Percentiles rank a stretch among this genome's conserved stretches.
Evolutionary conservation across 2,113 vertebrate genomes (phyloP).

Genomic region (Cyprinodon tularosa): DNA sequence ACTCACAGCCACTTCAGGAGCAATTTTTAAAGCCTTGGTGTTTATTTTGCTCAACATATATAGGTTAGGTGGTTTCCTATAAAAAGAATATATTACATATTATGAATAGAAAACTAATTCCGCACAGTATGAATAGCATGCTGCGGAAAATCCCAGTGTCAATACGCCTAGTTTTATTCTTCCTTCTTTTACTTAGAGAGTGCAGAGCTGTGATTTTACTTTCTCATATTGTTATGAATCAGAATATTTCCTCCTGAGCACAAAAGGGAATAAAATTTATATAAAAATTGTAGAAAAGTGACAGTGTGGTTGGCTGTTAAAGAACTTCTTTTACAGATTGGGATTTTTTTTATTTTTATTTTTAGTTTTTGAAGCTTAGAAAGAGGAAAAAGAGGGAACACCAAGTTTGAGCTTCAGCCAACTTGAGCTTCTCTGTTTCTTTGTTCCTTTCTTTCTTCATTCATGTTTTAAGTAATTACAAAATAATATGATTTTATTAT

Average conservation of each 20-base stretch:
- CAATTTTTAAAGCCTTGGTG: slow-evolving; percentile 9
- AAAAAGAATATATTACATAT: neutral
- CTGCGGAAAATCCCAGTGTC: no score
- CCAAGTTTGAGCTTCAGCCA: no score
- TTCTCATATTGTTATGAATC: no score
- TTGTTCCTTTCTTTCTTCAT: no score
- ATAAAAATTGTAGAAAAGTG: no score
- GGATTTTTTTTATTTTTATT: neutral
- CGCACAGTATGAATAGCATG: neutral
- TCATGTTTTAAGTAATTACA: neutral
- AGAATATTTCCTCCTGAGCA: no score
- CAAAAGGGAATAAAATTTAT: no score
- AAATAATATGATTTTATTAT: neutral
- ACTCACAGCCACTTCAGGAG: slow-evolving; percentile 7
- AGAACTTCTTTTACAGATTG: neutral
- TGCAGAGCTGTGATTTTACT: no score
- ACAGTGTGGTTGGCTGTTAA: no score
- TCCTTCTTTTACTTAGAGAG: neutral
- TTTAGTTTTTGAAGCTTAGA: neutral
- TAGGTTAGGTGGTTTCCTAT: neutral
- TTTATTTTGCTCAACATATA: slow-evolving; percentile 2
- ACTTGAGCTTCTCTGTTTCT: no score
- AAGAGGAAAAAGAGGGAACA: neutral
- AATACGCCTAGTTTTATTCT: neutral
- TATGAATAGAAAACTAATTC: neutral